Evolutionary conservation across 2,797 vertebrate species (phyloP), one percentile per base, ranked within the genome.

Genomic region (Melanotaenia boesemani): DNA sequence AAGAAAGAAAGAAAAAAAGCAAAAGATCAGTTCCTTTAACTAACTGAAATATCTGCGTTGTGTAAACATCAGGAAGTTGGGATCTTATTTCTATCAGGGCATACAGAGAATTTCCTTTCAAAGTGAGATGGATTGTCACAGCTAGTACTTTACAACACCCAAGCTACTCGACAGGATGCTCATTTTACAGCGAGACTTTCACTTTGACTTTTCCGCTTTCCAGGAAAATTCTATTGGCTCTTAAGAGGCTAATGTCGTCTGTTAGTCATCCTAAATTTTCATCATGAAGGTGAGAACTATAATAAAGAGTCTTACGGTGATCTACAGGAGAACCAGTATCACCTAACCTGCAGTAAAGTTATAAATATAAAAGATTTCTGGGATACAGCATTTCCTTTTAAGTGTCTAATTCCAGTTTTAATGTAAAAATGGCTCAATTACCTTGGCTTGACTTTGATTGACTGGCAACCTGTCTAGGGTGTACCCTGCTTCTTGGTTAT

Each of bases 351-450:
- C 13, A 3, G 12, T 58, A 8, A 22, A 52, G 67, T 41, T 52
- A 11, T 0, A 56, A 28, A 55, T 5, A 15, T 12, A 61, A 55
- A 34, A 75, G 9, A 63, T 65, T 81, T 79, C 69, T 57, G 70
- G 54, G 63, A 62, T 20, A 70, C 68, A 50, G 74, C 69, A 67
- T 86, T 88, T 84, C 60, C 71, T 65, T 75, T 84, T 39, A 85
- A 73, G 48, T 66, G 67, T 77, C 74, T 64, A 80, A 78, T 87
- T 84, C 58, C 52, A 77, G 63, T 81, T 86, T 85, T 81, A 69
- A 74, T 67, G 76, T 80, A 52, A 87, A 79, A 89, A 83, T 67
- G 60, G 13, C 59, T 79, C 28, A 37, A 67, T 87, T 86, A 79
- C 62, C 37, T 89, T 88, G 88, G 90, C 89, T 67, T 48, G 2